Base-by-base conservation (phyloP, 2,113 vertebrate genomes). In the Globicephala melas region DNA sequence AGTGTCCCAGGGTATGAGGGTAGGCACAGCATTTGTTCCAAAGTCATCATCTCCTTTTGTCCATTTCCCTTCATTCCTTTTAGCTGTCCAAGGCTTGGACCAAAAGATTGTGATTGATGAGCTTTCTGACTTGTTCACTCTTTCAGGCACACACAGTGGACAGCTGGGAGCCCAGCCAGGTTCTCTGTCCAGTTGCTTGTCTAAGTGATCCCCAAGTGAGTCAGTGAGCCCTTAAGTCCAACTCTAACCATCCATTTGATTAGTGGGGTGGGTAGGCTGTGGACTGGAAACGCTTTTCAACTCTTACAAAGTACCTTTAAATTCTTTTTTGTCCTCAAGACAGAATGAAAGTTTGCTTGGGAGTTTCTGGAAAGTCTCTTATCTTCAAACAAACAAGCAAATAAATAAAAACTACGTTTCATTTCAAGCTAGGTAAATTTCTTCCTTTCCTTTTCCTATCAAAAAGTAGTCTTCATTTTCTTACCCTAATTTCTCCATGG, bases 391-490 rank as follows among this genome's bases (percentile, higher is more conserved):
- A 76, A 77, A 36, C 41, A 93, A 76, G 60, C 38, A 92, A 79
- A 60, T 25, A 76, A 77, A 76, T 50, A 91, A 84, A 89, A 91
- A 47, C 36, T 60, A 58, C 33, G 36, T 90, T 91, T 96, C 53
- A 70, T 94, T 89, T 21, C 38, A 91, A 77, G 18, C n/a, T 71
- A 84, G 73, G 47, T 86, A 38, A 88, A 25, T 77, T 91, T 89
- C 50, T 87, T 79, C 47, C 44, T 94, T 97, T 94, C 11, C 26
- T 76, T 90, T 94, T 93, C 74, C 79, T 84, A 25, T 79, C 14
- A 92, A 70, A 97, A 60, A 88, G 31, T 41, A 89, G 9, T 73
- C 47, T 95, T 95, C 11, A 38, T 95, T 91, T 96, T 70, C 14
- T 82, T 81, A 36, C 11, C 38, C 28, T 87, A 23, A 94, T 94